Base-by-base conservation (phyloP, 2,113 vertebrate species). In the Microcebus murinus region DNA sequence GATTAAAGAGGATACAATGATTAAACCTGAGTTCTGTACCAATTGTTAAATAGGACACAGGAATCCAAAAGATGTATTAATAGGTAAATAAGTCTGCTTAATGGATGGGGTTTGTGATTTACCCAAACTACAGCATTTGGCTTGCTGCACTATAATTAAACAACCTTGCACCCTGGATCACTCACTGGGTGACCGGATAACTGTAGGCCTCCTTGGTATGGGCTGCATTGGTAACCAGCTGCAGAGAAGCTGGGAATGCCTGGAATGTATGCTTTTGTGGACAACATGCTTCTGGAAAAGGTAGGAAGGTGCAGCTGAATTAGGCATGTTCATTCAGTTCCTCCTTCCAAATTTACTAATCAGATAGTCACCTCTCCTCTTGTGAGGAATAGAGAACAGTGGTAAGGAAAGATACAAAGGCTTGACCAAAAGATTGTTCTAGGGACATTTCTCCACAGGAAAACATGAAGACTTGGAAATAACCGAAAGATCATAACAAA, bases 271-370 rank as follows among this genome's bases (percentile, higher is more conserved):
- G 9, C 7, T 74, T 89, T n/a, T 70, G 31, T 55, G n/a, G 21
- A 23, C 50, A 55, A 39, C 50, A 39, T 48, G 17, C 45, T 82
- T 95, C 65, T 87, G 74, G 91, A 13, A 73, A 96, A 39, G 18
- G 34, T 87, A 20, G 7, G 20, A 84, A 36, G 10, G 7, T 52
- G 12, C 1, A 83, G 29, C 29, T 91, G 21, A 85, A 77, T 34
- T 31, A 77, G 90, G 23, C 21, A 27, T 61, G 67, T 4, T 79
- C 23, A 55, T 4, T 82, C 23, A 55, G 3, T 87, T 85, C 10
- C 45, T 96, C 74, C 23, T 68, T 95, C 21, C 36, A 81, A 27
- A 70, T 25, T 70, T 96, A 23, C 31, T 90, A 87, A 90, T 39
- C 11, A 50, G 45, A 88, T 91, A 73, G 70, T 77, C 61, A 39